Evolutionary conservation across 2,113 vertebrate genomes (phyloP), one percentile per base, ranked within the genome.

Genomic region (Podilymbus podiceps): DNA sequence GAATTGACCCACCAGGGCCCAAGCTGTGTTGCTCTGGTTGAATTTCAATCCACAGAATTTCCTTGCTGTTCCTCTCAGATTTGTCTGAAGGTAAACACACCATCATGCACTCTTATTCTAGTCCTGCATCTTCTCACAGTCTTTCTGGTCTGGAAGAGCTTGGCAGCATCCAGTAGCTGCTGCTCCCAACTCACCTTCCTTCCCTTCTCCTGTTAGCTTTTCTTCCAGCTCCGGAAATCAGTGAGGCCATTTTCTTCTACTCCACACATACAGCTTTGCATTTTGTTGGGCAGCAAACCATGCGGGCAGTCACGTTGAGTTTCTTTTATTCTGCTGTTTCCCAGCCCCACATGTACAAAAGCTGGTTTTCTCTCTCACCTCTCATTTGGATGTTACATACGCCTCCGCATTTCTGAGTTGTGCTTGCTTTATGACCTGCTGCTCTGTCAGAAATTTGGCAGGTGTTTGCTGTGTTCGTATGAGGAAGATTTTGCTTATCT

Each of bases 321-420:
- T 95, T 83, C 58, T 88, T 96, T 95, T 47, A 82, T 92, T 94
- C 92, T 84, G 76, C 23, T 93, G 27, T 81, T 95, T 95, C 77
- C 63, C 62, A 78, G 60, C 50, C 52, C 33, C 53, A 63, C 40
- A 62, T 38, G 40, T 58, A 68, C 20, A 66, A 94, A 96, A 95
- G 38, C 53, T 94, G 67, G 2, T 93, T 90, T 75, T 79, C 21
- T 81, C 79, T 93, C 85, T 87, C 69, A 78, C 21, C 50, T 93
- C 31, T 92, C 46, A 63, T 89, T 94, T 50, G 52, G 31, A 83
- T 31, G 12, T 89, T 90, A 78, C 59, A 66, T 71, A 83, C 68
- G 3, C 56, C 66, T 85, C 62, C 10, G 1, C 12, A 95, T 92
- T 89, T 77, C 55, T 72, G 35, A 91, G 35, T 30, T 84, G 58